phyloP scores from a whole-genome alignment of 2,797 vertebrate species.

The Coilia nasus region DNA sequence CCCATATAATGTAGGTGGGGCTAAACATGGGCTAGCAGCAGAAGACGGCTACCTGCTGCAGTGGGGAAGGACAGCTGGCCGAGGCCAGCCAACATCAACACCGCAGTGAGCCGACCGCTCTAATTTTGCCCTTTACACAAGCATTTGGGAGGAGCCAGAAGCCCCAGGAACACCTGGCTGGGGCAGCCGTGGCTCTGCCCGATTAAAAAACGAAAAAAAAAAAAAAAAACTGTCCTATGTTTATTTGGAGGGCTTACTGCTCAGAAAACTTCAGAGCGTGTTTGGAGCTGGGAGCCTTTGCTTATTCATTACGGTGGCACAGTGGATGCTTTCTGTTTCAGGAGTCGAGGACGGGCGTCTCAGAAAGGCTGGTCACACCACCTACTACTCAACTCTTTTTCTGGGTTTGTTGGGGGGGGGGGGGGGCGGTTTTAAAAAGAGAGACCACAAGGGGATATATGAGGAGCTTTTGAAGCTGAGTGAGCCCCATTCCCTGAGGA shows the following conservation, averaged over 20 bases:
- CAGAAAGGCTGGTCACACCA: not conserved
- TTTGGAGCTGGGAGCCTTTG: not conserved
- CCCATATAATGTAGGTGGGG: not conserved
- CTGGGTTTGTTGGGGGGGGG: not conserved
- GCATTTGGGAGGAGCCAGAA: not conserved
- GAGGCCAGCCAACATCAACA: slow-evolving; percentile 14
- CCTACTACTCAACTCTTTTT: not conserved
- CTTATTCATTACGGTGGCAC: slow-evolving; percentile 1
- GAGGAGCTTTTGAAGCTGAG: not conserved
- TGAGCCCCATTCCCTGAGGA: not conserved
- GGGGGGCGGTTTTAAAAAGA: not conserved
- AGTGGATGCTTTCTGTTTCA: slow-evolving; percentile 7
- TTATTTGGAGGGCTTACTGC: slow-evolving; percentile 20
- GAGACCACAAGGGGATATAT: not conserved
- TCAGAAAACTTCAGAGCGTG: slow-evolving; percentile 7
- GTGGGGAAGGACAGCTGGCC: not conserved
- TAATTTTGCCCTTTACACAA: slow-evolving; percentile 21
- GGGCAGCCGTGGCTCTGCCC: not conserved
- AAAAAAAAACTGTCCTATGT: slow-evolving; percentile 4
- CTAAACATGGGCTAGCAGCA: not conserved
- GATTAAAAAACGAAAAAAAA: not conserved
- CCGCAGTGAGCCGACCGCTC: not conserved
- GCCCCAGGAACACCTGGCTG: not conserved
- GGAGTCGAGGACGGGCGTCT: not conserved
- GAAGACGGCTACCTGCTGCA: not conserved